Conservation (phyloP, 2,113 vertebrate genomes). For the Cromileptes altivelis region DNA sequence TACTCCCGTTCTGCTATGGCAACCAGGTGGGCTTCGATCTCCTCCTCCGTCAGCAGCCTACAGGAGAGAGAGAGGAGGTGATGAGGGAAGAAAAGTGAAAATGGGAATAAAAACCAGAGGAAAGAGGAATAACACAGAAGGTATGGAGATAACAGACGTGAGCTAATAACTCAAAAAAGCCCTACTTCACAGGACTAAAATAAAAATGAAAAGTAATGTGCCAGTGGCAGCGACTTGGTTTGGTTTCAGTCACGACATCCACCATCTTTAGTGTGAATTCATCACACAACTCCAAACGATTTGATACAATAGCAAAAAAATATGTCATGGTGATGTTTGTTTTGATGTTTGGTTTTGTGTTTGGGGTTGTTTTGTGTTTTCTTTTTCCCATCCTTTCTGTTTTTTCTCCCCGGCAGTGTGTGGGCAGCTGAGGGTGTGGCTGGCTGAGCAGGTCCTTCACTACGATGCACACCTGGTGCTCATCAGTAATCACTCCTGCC, state of each 20-base stretch:
- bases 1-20: conserved; percentile 86
- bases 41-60: conserved; percentile 80
- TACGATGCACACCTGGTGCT: no score
- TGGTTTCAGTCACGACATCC: background rate
- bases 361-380: no score
- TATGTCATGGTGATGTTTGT: no score
- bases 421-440: no score
- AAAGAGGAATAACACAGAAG: background rate
- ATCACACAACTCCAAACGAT: background rate
- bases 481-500: no score
- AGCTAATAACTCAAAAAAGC: background rate
- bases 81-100: background rate
- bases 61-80: background rate
- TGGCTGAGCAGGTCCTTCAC: no score
- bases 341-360: no score
- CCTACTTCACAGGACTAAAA: background rate
- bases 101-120: background rate
- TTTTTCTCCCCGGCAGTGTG: no score
- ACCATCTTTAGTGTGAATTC: background rate
- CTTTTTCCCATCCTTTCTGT: no score
- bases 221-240: background rate
- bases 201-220: background rate
- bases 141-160: background rate
- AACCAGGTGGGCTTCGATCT: conserved; percentile 81
- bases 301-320: background rate